Base-by-base conservation (phyloP, 2,888 invertebrate species). In the Cordilura impudica region DNA sequence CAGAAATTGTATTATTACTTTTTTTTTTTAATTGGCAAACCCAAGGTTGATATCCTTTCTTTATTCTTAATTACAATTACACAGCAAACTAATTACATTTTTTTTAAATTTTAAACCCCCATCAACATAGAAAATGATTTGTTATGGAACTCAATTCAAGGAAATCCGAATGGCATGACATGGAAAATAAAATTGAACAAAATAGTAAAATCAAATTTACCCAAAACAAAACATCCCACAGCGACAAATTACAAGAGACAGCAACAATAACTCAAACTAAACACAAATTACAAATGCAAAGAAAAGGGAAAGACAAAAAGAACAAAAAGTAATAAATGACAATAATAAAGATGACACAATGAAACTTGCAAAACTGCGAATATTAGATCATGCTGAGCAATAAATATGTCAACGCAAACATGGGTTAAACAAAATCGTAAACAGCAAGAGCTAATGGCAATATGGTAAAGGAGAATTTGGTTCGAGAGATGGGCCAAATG, bases 161-260 rank as follows among this genome's bases (percentile, higher is more conserved):
- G 49, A 56, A 58, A 76, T 51, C n/a, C 49, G 31, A 76, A 76
- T 58, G 43, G 29, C 47, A 75, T 61, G 54, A 29, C 19, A 69
- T 54, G 45, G 47, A 39, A 56, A 56, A 7, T 19, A 26, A 58
- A 58, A 43, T n/a, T 18, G 26, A 26, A 39, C 12, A 19, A 4
- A 26, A 16, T 12, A 31, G 54, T 19, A 70, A 58, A 56, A 71
- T 71, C 43, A 65, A 78, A 86, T 83, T 83, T 83, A 83, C 82
- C 83, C 82, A 83, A 83, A 87, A 86, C 82, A 85, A 85, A 86
- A 87, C 84, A 84, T 84, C 85, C 83, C 83, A 83, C 85, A 83
- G 84, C 83, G 86, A 86, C 86, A 87, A 87, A 87, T 87, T 87
- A 86, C 83, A 83, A 84, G 82, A 81, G 83, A 81, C 81, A 75